Evolutionary conservation across 2,797 vertebrate genomes (phyloP), one percentile per base, ranked within the genome.

Genomic region (Poecilia picta): DNA sequence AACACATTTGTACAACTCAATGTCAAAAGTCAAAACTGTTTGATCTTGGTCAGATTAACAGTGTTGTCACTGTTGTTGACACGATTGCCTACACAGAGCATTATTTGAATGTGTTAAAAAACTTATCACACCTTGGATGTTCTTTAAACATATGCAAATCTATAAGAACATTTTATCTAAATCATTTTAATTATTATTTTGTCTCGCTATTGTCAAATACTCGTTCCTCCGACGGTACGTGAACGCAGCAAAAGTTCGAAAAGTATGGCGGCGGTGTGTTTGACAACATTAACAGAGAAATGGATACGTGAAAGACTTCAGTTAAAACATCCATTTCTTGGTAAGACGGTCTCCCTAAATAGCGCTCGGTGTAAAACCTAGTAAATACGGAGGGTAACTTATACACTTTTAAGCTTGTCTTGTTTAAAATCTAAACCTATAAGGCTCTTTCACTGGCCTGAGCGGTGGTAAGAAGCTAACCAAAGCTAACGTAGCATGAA

Each of bases 261-360:
- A 92, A 95, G 83, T 85, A 96, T 96, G 96, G 95, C 95, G 94
- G 92, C 83, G 80, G 87, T 87, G 80, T 80, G 85, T 90, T 81
- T 95, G 83, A 87, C 86, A 78, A 89, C 87, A 57, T 72, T 94
- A 85, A 95, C 96, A 41, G 96, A 97, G 89, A 90, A 91, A 31
- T 96, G 96, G 96, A 95, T 96, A 83, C 92, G 95, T 51, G 90
- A 94, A 7, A 94, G 86, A 78, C 39, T 96, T 12, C 88, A 90
- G 0, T 72, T 96, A 43, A 92, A 93, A 31, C 93, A 95, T 7
- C 87, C 81, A 0, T 91, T 77, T 83, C 89, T 96, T 2, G 95
- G 96, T 96, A 94, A 91, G 6, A 1, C 64, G 70, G 36, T 45
- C 12, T 39, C 2, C 23, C 2, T 16, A 13, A 51, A 25, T 7